These are phyloP conservation scores for Eremophila alpestris DNA, from an alignment of 2,797 vertebrate species.

Conservation along the genomic window DNA sequence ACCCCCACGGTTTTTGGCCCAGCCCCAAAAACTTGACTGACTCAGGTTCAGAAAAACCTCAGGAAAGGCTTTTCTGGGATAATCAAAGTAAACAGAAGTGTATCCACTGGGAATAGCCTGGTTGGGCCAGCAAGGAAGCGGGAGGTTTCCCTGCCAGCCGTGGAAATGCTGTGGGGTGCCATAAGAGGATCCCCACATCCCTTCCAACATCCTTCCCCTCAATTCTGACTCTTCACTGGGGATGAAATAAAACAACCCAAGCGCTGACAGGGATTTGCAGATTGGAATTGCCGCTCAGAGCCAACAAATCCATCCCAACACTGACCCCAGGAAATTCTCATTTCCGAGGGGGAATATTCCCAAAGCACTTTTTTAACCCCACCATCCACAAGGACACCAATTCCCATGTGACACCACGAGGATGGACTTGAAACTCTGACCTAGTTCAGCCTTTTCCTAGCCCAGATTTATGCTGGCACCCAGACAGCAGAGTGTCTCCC, in stretches of 20 bases:
- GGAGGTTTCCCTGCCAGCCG: background rate
- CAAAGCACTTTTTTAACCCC: background rate
- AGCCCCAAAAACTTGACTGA: background rate
- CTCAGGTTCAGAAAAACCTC: background rate
- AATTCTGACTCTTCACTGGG: background rate
- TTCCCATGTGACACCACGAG: rapidly evolving
- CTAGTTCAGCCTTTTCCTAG: background rate
- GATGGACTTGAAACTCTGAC: background rate
- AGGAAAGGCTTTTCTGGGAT: background rate
- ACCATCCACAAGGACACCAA: background rate
- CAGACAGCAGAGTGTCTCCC: background rate
- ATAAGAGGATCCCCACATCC: rapidly evolving
- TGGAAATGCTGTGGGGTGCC: background rate
- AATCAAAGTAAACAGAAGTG: background rate
- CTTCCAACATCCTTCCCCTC: background rate
- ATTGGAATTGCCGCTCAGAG: background rate
- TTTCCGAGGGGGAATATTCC: background rate
- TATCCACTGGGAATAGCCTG: background rate
- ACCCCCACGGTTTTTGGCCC: background rate
- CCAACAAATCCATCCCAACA: background rate
- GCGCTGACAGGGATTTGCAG: background rate
- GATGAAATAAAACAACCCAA: background rate
- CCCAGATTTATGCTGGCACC: background rate
- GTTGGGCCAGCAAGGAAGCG: rapidly evolving
- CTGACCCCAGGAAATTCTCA: background rate